A percentile compares a stretch with the other conserved stretches of the same genome.
Evolutionary conservation across 2,113 vertebrate genomes (phyloP).

Genomic region (Meles meles): DNA sequence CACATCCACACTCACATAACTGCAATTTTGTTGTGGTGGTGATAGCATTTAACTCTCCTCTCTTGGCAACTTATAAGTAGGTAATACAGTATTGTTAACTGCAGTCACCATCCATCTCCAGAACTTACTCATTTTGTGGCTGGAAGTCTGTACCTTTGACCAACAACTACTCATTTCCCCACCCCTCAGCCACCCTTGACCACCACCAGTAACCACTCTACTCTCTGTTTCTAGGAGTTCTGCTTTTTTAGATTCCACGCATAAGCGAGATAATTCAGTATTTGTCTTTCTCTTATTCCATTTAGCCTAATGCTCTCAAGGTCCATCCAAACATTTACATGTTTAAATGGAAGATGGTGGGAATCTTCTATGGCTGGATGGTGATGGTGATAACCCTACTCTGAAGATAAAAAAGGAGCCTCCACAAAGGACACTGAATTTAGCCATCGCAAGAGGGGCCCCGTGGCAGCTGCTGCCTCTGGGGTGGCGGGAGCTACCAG

Average conservation of each 20-base stretch:
- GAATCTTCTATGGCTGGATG: not conserved
- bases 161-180: not conserved
- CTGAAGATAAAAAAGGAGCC: not conserved
- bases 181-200: not conserved
- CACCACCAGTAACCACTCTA: not conserved
- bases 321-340: not conserved
- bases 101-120: not conserved
- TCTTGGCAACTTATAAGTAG: not conserved
- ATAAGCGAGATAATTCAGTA: not conserved
- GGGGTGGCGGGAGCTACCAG: fast-evolving
- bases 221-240: not conserved
- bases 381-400: not conserved
- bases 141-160: not conserved
- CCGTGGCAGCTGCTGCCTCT: not conserved
- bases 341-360: not conserved
- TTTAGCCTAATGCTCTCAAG: not conserved
- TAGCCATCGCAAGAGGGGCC: not conserved
- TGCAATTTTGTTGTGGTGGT: not conserved
- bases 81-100: not conserved
- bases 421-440: not conserved
- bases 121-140: not conserved
- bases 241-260: not conserved
- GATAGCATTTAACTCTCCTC: not conserved
- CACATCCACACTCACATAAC: not conserved
- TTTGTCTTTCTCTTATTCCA: not conserved